Evolutionary conservation across 2,113 vertebrate species (phyloP).

Genomic region (Upupa epops): DNA sequence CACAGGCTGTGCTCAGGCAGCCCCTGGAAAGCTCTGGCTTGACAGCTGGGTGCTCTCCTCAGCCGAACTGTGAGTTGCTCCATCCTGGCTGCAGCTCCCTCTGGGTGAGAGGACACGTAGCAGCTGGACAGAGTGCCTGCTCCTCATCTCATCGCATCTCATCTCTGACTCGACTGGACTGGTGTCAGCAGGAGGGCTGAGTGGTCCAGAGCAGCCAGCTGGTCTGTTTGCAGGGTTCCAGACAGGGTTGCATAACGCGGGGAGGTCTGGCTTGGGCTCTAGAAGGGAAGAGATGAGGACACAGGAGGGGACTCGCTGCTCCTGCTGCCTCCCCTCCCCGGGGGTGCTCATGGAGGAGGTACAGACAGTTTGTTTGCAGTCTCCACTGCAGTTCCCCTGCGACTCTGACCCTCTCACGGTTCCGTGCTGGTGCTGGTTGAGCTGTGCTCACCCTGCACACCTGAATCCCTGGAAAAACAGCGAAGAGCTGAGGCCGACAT

Average conservation of each 20-base stretch:
- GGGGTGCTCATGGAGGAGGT: background rate
- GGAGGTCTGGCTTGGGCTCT: background rate
- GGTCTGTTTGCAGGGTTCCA: conserved; percentile 2
- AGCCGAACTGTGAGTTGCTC: background rate
- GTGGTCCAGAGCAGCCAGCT: background rate
- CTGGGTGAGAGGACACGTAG: background rate
- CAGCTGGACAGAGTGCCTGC: background rate
- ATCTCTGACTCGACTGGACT: background rate
- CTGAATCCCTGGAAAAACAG: background rate
- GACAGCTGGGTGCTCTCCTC: background rate
- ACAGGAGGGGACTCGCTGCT: background rate
- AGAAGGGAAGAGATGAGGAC: background rate
- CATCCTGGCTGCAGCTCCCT: background rate
- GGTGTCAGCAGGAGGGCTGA: background rate
- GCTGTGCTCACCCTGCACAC: background rate
- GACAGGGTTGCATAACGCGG: background rate
- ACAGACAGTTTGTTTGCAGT: background rate
- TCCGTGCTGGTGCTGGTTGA: background rate
- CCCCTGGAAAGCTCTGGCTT: background rate
- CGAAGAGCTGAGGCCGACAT: background rate
- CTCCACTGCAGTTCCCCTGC: background rate
- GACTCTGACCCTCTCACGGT: background rate
- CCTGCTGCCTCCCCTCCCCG: background rate
- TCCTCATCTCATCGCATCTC: conserved; percentile 15
- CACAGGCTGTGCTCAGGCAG: background rate